Evolutionary conservation across 2,888 invertebrate species (phyloP).

Genomic region (Netelia fuscicornis): DNA sequence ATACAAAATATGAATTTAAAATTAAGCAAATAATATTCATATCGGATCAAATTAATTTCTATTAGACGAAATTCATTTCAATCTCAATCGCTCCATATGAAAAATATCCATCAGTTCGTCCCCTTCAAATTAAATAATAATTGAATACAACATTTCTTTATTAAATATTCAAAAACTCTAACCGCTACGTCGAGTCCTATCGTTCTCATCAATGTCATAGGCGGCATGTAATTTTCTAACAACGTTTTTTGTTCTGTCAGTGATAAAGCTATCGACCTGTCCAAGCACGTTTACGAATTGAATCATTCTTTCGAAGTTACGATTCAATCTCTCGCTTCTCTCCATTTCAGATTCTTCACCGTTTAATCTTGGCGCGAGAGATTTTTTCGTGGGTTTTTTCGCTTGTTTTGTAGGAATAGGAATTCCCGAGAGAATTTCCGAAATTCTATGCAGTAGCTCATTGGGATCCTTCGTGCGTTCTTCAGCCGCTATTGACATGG

Average conservation of each 20-base stretch:
- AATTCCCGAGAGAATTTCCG: constrained; percentile 51
- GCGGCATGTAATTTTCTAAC: constrained; percentile 85
- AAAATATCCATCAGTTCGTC: too few species aligned
- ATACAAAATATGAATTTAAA: too few species aligned
- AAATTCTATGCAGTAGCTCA: constrained; percentile 70
- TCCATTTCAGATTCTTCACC: constrained; percentile 81
- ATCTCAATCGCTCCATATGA: too few species aligned
- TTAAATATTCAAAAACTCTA: constrained; percentile 47
- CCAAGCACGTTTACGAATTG: constrained; percentile 85
- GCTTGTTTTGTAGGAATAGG: constrained; percentile 10
- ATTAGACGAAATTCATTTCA: too few species aligned
- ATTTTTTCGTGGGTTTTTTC: constrained; percentile 7
- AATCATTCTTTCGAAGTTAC: constrained; percentile 85
- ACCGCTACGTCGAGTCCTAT: constrained; percentile 62
- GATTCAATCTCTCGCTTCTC: constrained; percentile 83
- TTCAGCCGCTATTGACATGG: constrained; percentile 44
- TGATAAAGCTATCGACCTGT: constrained; percentile 85
- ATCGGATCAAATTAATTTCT: too few species aligned
- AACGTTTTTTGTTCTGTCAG: constrained; percentile 84
- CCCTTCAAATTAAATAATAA: neutral
- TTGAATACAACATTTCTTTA: neutral
- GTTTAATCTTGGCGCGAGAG: neutral
- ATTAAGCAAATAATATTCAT: too few species aligned
- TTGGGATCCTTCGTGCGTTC: constrained; percentile 72
- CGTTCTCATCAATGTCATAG: constrained; percentile 83